phyloP scores from a whole-genome alignment of 1,140 invertebrate species.

The Pomacea maculata region DNA sequence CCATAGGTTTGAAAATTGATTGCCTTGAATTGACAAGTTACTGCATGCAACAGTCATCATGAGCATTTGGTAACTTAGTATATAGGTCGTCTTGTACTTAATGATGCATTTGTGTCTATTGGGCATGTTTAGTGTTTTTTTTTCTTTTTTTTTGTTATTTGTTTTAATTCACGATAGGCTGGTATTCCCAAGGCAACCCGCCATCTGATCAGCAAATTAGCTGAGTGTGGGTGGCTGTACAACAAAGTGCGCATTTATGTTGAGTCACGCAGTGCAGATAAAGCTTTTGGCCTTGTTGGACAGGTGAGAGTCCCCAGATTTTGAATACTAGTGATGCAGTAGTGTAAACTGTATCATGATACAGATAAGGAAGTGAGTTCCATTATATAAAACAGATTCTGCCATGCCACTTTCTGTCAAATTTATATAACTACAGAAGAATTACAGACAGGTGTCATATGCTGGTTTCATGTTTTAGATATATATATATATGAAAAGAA shows the following conservation, averaged over 20 bases:
- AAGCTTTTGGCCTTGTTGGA: conserved; percentile 76
- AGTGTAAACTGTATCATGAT: background rate
- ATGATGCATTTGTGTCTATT: too few species aligned
- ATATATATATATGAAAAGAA: too few species aligned
- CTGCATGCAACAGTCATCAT: too few species aligned
- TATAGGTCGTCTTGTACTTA: too few species aligned
- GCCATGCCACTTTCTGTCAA: too few species aligned
- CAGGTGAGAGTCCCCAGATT: conserved; percentile 67
- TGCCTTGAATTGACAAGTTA: too few species aligned
- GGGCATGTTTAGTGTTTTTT: background rate
- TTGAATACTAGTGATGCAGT: background rate
- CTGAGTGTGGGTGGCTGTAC: conserved; percentile 88
- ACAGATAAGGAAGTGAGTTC: background rate
- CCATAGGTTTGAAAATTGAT: too few species aligned
- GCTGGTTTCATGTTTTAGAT: too few species aligned
- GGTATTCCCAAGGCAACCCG: conserved; percentile 64
- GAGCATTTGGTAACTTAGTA: too few species aligned
- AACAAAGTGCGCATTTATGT: conserved; percentile 79
- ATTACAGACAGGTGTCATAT: too few species aligned
- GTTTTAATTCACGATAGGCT: conserved; percentile 45
- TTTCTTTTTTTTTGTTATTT: background rate
- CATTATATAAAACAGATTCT: too few species aligned
- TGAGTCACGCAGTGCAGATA: conserved; percentile 67
- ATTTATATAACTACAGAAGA: background rate
- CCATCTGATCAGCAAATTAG: conserved; percentile 75